phyloP scores from a whole-genome alignment of 2,888 invertebrate genomes.

The Pherbina coryleti region DNA sequence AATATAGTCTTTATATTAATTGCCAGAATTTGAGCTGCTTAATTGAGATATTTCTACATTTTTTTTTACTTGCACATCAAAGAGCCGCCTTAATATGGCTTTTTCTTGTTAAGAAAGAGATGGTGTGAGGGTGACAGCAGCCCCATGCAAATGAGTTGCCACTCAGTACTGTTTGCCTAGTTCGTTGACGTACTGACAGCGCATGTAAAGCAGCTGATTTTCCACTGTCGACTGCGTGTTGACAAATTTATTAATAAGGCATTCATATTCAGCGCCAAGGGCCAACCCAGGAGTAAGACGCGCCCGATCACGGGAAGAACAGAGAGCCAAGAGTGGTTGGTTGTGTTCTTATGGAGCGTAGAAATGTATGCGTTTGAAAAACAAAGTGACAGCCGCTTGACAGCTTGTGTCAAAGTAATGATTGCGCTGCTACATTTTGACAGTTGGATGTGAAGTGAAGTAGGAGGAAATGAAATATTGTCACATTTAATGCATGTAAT shows the following conservation, averaged over 20 bases:
- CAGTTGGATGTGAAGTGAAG: conserved; percentile 52
- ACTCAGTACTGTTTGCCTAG: not conserved
- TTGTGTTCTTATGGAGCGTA: not conserved
- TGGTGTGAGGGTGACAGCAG: conserved; percentile 10
- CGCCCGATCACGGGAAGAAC: conserved; percentile 4
- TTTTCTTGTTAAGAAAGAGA: not conserved
- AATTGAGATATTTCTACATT: not conserved
- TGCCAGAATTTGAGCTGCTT: not conserved
- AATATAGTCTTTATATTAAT: too few species aligned
- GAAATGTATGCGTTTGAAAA: conserved; percentile 55
- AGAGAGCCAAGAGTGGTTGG: not conserved
- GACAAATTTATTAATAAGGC: conserved; percentile 68
- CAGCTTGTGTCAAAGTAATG: conserved; percentile 68
- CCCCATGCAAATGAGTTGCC: not conserved
- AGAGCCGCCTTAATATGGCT: not conserved
- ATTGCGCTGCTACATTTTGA: conserved; percentile 65
- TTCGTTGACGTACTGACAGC: conserved; percentile 55
- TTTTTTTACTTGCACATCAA: conserved; percentile 14
- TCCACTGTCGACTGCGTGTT: conserved; percentile 62
- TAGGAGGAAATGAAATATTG: conserved; percentile 13
- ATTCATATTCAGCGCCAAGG: conserved; percentile 56
- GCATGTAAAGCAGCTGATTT: conserved; percentile 42
- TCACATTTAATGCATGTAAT: conserved; percentile 27
- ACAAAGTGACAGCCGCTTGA: conserved; percentile 65
- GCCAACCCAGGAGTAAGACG: conserved; percentile 48